These are phyloP conservation scores for Trochalopteron elliotii DNA, from an alignment of 2,113 vertebrate species.

Conservation along the genomic window DNA sequence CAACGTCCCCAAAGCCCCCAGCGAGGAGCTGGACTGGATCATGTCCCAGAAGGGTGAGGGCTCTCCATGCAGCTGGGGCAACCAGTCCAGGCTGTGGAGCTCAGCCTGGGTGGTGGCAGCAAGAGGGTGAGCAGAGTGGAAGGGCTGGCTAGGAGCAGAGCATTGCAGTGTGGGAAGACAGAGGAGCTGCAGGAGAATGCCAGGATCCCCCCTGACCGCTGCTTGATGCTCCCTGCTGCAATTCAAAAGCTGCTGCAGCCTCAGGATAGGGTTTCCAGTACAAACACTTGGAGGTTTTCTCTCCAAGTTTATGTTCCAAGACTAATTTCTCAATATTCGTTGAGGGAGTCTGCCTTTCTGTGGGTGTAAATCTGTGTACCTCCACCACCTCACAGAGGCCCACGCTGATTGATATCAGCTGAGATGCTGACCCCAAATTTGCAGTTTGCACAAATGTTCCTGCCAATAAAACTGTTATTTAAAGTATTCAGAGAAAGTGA, in stretches of 20 bases:
- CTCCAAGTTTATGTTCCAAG: slow-evolving; percentile 51
- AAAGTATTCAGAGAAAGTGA: slow-evolving; percentile 49
- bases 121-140: neutral
- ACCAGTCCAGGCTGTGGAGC: neutral
- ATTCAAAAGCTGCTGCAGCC: neutral
- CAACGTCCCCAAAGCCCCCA: neutral
- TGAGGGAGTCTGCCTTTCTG: slow-evolving; percentile 44
- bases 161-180: neutral
- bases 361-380: slow-evolving; percentile 44
- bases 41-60: neutral
- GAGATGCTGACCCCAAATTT: slow-evolving; percentile 54
- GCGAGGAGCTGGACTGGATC: neutral
- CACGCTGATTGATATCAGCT: slow-evolving; percentile 18
- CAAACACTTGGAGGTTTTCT: slow-evolving; percentile 32
- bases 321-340: slow-evolving; percentile 39
- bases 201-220: neutral
- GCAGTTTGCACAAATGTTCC: slow-evolving; percentile 48
- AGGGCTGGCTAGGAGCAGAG: neutral
- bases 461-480: slow-evolving; percentile 55
- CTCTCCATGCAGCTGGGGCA: neutral
- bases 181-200: neutral
- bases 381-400: neutral
- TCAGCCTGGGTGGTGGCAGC: neutral
- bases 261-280: slow-evolving; percentile 27
- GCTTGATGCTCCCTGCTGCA: slow-evolving; percentile 30